Conservation (phyloP, 2,888 invertebrate genomes). For the Habrosyne pyritoides region DNA sequence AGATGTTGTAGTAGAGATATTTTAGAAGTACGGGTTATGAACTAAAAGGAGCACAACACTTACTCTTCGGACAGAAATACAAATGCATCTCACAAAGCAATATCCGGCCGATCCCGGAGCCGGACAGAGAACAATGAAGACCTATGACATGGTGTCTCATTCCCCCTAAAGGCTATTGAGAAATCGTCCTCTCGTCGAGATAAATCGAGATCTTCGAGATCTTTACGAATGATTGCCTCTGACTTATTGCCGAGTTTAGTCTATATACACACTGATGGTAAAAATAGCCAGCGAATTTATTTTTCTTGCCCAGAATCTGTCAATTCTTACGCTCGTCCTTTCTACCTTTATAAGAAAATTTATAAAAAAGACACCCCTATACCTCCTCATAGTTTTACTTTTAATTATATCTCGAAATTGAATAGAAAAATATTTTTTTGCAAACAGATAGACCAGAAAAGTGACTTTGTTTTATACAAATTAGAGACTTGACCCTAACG, state of each 20-base stretch:
- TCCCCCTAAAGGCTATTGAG: conserved; percentile 41
- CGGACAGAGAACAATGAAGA: conserved; percentile 26
- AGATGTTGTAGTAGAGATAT: too few species aligned
- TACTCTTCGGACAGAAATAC: not conserved
- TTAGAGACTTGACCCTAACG: too few species aligned
- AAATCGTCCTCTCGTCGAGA: conserved; percentile 52
- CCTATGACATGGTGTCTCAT: conserved; percentile 16
- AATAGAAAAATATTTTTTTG: too few species aligned
- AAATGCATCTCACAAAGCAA: not conserved
- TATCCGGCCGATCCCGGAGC: conserved; percentile 28
- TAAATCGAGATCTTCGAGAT: conserved; percentile 66
- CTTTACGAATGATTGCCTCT: conserved; percentile 56
- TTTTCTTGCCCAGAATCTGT: not conserved
- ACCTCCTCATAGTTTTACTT: too few species aligned
- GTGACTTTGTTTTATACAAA: too few species aligned
- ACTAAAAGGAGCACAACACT: not conserved
- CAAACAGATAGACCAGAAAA: too few species aligned
- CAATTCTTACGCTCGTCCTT: too few species aligned
- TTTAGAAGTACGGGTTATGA: not conserved
- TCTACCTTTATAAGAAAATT: too few species aligned
- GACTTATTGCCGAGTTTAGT: conserved; percentile 49
- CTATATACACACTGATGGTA: conserved; percentile 22
- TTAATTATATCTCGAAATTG: too few species aligned
- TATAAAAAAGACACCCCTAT: too few species aligned
- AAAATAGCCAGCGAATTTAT: conserved; percentile 5